These are phyloP conservation scores for Peucedramus taeniatus DNA, from an alignment of 2,113 vertebrate genomes.

Conservation along the genomic window DNA sequence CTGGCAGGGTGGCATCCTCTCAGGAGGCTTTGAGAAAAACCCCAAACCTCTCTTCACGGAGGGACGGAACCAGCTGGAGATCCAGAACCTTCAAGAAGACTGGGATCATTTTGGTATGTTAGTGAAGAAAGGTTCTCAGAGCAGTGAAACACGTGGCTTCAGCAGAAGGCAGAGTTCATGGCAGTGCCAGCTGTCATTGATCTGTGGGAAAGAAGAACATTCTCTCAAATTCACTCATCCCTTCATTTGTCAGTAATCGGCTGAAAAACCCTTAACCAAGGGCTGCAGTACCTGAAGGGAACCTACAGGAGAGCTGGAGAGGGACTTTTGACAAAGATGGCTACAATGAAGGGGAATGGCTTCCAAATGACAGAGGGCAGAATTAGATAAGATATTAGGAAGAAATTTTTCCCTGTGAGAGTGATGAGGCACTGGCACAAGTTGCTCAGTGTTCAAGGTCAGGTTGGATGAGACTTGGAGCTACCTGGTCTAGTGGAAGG, in stretches of 20 bases:
- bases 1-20: slow-evolving; percentile 94
- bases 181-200: not conserved
- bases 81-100: slow-evolving; percentile 95
- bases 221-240: not conserved
- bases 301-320: not conserved
- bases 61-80: slow-evolving; percentile 93
- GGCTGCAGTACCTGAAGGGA: not conserved
- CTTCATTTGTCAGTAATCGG: not conserved
- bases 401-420: not conserved
- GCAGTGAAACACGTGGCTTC: accelerated
- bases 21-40: slow-evolving; percentile 97
- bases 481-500: not conserved
- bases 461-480: not conserved
- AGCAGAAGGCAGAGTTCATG: not conserved
- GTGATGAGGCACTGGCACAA: not conserved
- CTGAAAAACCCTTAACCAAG: not conserved
- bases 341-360: not conserved
- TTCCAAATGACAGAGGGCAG: not conserved
- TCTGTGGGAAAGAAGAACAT: accelerated
- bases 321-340: not conserved
- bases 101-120: slow-evolving; percentile 98
- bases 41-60: slow-evolving; percentile 97
- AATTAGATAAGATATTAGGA: not conserved
- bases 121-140: not conserved
- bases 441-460: not conserved